A percentile compares a stretch with the other conserved stretches of the same genome.
Evolutionary conservation across 2,113 vertebrate species (phyloP).

Genomic region (Gobiocypris rarus): DNA sequence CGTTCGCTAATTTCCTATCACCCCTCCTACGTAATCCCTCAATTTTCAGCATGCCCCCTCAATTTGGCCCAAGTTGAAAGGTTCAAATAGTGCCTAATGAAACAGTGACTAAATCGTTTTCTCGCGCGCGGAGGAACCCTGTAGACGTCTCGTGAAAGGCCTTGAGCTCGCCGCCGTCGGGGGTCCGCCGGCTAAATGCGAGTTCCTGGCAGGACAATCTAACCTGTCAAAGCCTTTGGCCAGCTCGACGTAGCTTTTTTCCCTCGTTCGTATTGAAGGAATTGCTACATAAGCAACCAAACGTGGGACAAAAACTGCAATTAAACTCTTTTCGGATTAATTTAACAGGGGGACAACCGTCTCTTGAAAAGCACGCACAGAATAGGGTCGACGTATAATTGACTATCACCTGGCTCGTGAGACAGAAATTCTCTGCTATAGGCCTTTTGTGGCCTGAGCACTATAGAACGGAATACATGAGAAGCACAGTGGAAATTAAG

Average conservation of each 20-base stretch:
- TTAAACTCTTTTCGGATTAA: constrained; percentile 81
- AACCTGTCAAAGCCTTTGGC: constrained; percentile 80
- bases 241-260: constrained; percentile 69
- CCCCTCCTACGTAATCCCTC: constrained; percentile 91
- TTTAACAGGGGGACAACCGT: constrained; percentile 63
- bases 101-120: constrained; percentile 94
- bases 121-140: constrained; percentile 80
- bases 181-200: constrained; percentile 73
- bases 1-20: constrained; percentile 95
- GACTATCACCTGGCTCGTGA: constrained; percentile 56
- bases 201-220: constrained; percentile 78
- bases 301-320: constrained; percentile 84
- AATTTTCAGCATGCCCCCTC: constrained; percentile 89
- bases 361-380: constrained; percentile 74
- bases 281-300: constrained; percentile 77
- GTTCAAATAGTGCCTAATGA: constrained; percentile 98
- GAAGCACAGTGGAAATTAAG: constrained; percentile 16
- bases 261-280: constrained; percentile 68
- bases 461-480: constrained; percentile 29
- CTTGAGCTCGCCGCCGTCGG: constrained; percentile 72
- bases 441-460: constrained; percentile 68
- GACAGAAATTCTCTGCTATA: constrained; percentile 47
- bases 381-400: constrained; percentile 57
- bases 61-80: constrained; percentile 98
- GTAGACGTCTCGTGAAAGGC: constrained; percentile 84